Conservation (phyloP, 2,888 invertebrate species). For the Lingula anatina region DNA sequence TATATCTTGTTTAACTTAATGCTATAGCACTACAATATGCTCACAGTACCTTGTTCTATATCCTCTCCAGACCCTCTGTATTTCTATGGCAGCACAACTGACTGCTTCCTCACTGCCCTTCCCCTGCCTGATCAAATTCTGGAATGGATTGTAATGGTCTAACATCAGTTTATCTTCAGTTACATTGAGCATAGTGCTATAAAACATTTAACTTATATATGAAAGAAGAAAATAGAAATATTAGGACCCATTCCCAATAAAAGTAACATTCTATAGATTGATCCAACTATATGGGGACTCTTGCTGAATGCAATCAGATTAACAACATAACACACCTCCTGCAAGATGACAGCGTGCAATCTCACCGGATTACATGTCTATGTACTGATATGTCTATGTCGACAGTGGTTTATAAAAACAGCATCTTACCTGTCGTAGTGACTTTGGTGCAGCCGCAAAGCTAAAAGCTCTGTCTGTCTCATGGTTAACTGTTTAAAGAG, state of each 20-base stretch:
- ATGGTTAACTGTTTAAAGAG: no score
- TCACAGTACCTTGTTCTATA: constrained; percentile 27
- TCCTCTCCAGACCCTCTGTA: constrained; percentile 31
- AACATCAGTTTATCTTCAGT: no score
- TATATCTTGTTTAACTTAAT: not conserved
- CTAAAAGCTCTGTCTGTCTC: no score
- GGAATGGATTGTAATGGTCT: no score
- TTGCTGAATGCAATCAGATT: no score
- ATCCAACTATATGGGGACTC: no score
- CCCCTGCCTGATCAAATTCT: constrained; percentile 19
- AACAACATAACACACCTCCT: not conserved
- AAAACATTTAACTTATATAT: no score
- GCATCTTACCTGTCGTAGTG: constrained; percentile 15
- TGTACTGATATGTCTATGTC: not conserved
- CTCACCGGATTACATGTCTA: not conserved
- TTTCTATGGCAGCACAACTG: constrained; percentile 32
- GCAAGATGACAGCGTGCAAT: not conserved
- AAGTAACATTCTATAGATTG: no score
- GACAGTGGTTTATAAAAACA: not conserved
- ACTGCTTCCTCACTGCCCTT: constrained; percentile 20
- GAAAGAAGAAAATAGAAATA: no score
- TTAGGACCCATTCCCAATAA: no score
- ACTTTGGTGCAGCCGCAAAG: constrained; percentile 17
- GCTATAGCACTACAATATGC: not conserved
- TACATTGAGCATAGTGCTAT: no score